Percentiles rank a stretch among this genome's conserved stretches.
Evolutionary conservation across 2,888 invertebrate genomes (phyloP).

Genomic region (Creontiades dilutus): DNA sequence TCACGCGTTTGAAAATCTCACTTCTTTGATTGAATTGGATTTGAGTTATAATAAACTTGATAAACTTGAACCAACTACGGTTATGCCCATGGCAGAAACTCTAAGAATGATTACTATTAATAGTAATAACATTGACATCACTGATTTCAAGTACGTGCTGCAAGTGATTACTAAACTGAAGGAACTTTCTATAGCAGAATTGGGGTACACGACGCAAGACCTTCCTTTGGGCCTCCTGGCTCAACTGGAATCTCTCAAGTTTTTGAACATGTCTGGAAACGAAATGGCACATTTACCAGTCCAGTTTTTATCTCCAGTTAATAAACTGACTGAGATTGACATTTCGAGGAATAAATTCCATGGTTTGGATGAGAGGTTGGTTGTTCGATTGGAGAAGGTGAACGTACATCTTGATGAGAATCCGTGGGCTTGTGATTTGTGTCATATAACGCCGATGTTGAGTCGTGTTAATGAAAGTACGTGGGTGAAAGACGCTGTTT

Average conservation of each 20-base stretch:
- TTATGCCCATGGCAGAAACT: conserved; percentile 83
- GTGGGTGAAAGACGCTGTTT: conserved; percentile 79
- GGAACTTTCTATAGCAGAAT: conserved; percentile 82
- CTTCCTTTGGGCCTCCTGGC: conserved; percentile 82
- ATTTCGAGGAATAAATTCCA: conserved; percentile 86
- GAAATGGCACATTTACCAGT: conserved; percentile 83
- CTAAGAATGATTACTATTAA: conserved; percentile 85
- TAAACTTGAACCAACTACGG: conserved; percentile 83
- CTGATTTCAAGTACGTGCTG: conserved; percentile 82
- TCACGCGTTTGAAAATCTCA: conserved; percentile 85
- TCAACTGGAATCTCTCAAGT: conserved; percentile 82
- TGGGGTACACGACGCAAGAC: conserved; percentile 78
- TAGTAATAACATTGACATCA: conserved; percentile 83
- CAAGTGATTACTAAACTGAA: conserved; percentile 82
- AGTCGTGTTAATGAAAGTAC: conserved; percentile 81
- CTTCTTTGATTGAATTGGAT: conserved; percentile 85
- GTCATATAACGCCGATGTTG: conserved; percentile 82
- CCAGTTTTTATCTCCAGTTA: conserved; percentile 81
- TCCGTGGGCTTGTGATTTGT: conserved; percentile 85
- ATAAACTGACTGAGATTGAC: conserved; percentile 84
- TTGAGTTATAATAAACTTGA: conserved; percentile 88
- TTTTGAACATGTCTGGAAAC: conserved; percentile 87
- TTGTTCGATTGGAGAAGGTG: conserved; percentile 82
- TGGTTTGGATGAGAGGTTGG: conserved; percentile 82
- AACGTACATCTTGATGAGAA: conserved; percentile 82